Evolutionary conservation across 2,888 invertebrate genomes (phyloP), one percentile per base, ranked within the genome.

Genomic region (Hypomecis atomaria): DNA sequence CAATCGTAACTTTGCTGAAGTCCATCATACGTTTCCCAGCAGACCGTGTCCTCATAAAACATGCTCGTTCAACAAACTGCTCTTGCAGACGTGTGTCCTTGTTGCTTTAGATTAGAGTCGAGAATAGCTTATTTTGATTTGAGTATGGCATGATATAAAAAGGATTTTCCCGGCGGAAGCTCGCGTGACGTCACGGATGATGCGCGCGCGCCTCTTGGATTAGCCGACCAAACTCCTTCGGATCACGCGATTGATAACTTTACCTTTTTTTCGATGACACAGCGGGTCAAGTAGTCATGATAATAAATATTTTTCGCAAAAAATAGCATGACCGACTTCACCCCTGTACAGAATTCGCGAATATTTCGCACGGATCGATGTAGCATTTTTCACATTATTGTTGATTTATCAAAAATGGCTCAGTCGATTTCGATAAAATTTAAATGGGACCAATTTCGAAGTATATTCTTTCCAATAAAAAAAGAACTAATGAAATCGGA

Each of bases 171-270:
- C 80, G 81, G 74, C 83, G 83, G 83, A 79, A 83, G 83, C 79
- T 83, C 75, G 83, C 83, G 83, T 83, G 83, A 83, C 77, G 83
- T 81, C 81, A 83, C 81, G 83, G 78, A 75, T 65, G 67, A 72
- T 78, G 83, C 82, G 78, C 80, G 62, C 71, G 83, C 82, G 77
- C 76, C 69, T 70, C 72, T 73, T 71, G 82, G 82, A 82, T 83
- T 79, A 83, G 77, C 74, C 79, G 76, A 77, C 79, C 78, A 80
- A 82, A 83, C 82, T 83, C 73, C 77, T 76, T 71, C 67, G 66
- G 71, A 83, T 76, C 83, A 83, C 83, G 83, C 83, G 74, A 82
- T 70, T 74, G 63, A 66, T 78, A 78, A 77, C 52, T 79, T 77
- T 71, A 75, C 73, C 56, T 76, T 52, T 81, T 81, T 82, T 82